phyloP scores from a whole-genome alignment of 1,140 invertebrate species.

The Pseudoatta argentina region DNA sequence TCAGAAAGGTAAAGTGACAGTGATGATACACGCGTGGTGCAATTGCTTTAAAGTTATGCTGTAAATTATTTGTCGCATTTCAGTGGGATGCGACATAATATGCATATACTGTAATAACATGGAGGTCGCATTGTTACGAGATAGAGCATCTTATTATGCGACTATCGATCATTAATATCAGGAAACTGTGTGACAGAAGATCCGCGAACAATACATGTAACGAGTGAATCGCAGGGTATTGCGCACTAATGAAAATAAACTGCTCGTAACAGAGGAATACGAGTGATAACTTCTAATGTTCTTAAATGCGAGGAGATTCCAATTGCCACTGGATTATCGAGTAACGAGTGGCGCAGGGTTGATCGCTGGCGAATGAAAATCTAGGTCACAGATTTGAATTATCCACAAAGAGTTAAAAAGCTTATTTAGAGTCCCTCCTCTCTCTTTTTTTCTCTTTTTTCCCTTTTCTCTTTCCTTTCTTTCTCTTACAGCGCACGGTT shows the following conservation, averaged over 20 bases:
- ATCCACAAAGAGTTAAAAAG: conserved; percentile 30
- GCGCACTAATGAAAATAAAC: conserved; percentile 52
- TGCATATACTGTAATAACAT: conserved; percentile 1
- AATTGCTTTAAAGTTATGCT: conserved; percentile 28
- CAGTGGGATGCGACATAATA: background rate
- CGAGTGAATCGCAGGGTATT: background rate
- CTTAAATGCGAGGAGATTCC: conserved; percentile 38
- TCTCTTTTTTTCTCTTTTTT: background rate
- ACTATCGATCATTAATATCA: conserved; percentile 26
- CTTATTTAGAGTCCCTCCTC: background rate
- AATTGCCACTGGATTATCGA: conserved; percentile 41
- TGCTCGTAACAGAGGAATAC: conserved; percentile 34
- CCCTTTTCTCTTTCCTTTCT: too few relatives aligned
- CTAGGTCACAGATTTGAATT: conserved; percentile 47
- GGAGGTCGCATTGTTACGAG: background rate
- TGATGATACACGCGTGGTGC: background rate
- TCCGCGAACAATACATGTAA: background rate
- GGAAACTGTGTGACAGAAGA: conserved; percentile 16
- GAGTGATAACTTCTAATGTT: conserved; percentile 51
- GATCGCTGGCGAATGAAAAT: conserved; percentile 37
- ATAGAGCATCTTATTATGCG: conserved; percentile 19
- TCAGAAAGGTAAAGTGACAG: background rate
- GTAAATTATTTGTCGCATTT: conserved; percentile 15
- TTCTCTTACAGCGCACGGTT: background rate
- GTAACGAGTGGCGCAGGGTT: conserved; percentile 35